Percentiles rank a stretch among this genome's conserved stretches.
These are phyloP conservation scores for Malurus splendens DNA, from an alignment of 2,797 vertebrate genomes.

Conservation along the genomic window DNA sequence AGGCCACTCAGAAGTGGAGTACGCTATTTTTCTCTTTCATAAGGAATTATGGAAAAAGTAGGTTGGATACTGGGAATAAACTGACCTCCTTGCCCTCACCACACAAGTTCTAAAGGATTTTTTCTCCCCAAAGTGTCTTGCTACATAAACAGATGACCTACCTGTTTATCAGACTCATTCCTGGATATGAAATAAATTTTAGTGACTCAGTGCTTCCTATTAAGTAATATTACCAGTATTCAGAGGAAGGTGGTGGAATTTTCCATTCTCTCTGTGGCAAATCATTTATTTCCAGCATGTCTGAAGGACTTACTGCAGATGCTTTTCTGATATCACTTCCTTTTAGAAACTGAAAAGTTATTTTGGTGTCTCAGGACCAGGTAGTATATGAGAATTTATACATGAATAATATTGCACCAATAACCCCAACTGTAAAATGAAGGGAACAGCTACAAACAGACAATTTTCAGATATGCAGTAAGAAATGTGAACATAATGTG, in stretches of 20 bases:
- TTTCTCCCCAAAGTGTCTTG: not conserved
- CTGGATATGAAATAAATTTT: not conserved
- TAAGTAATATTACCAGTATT: not conserved
- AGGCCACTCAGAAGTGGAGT: not conserved
- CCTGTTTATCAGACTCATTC: not conserved
- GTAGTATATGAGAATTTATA: not conserved
- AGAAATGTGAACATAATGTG: not conserved
- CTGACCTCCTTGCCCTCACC: not conserved
- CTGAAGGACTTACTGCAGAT: not conserved
- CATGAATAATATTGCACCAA: not conserved
- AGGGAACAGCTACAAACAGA: not conserved
- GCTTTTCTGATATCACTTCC: not conserved
- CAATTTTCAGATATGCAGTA: not conserved
- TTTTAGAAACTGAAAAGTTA: not conserved
- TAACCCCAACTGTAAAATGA: not conserved
- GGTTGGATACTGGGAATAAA: not conserved
- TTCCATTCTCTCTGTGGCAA: not conserved
- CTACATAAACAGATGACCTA: not conserved
- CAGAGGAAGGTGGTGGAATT: not conserved
- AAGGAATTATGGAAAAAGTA: not conserved
- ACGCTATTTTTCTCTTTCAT: not conserved
- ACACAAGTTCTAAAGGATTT: not conserved
- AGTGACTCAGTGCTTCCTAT: not conserved
- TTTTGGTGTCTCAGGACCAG: not conserved
- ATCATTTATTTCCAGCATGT: not conserved